A percentile compares a stretch with the other conserved stretches of the same genome.
Evolutionary conservation across 2,113 vertebrate species (phyloP).

Genomic region (Barnardius zonarius): DNA sequence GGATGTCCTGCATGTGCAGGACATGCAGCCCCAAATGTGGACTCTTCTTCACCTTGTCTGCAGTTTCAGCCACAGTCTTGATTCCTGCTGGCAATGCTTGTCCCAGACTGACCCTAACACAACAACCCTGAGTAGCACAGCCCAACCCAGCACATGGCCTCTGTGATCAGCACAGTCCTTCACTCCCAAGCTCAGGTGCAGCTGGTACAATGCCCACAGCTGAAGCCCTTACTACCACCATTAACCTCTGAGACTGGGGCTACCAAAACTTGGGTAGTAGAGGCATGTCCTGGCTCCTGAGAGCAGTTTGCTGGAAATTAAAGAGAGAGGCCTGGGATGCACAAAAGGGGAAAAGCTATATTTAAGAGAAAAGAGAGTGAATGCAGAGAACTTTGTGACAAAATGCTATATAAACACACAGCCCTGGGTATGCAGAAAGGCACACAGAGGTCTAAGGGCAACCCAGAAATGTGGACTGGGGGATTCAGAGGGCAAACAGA

Average conservation of each 20-base stretch:
- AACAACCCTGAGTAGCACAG: not conserved
- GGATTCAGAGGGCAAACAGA: not conserved
- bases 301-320: not conserved
- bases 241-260: not conserved
- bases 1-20: not conserved
- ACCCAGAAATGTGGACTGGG: not conserved
- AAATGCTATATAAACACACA: not conserved
- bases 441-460: not conserved
- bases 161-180: not conserved
- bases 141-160: not conserved
- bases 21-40: not conserved
- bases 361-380: not conserved
- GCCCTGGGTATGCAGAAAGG: not conserved
- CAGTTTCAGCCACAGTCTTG: not conserved
- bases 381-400: not conserved
- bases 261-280: not conserved
- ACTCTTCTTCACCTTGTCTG: not conserved
- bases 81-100: not conserved
- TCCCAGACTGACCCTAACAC: not conserved
- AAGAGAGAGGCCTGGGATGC: not conserved
- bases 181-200: not conserved
- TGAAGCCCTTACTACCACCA: not conserved
- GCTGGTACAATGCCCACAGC: not conserved
- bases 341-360: not conserved
- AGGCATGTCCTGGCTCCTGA: no score